Evolutionary conservation across 2,113 vertebrate species (phyloP).

Genomic region (Cynocephalus volans): DNA sequence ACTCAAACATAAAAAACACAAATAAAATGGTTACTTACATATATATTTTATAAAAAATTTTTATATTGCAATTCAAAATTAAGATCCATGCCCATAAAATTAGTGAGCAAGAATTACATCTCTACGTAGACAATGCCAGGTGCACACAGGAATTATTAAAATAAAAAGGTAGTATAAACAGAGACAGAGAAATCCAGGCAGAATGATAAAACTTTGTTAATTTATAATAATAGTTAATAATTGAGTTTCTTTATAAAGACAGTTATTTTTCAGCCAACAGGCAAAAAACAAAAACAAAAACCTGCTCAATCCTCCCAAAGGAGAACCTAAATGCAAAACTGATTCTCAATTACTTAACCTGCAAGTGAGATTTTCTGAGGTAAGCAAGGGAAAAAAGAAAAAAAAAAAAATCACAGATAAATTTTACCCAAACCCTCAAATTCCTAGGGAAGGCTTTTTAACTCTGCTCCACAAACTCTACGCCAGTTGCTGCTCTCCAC

Average conservation of each 20-base stretch:
- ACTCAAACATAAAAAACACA: conserved; percentile 2
- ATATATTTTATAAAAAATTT: conserved; percentile 10
- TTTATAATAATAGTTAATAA: conserved; percentile 54
- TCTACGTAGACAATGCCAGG: conserved; percentile 27
- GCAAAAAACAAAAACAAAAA: not conserved
- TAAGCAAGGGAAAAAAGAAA: not conserved
- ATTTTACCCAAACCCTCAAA: not conserved
- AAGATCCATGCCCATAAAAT: not conserved
- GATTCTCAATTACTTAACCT: not conserved
- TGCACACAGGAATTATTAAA: not conserved
- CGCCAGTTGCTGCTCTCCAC: not conserved
- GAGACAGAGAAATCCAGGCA: not conserved
- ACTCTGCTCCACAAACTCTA: not conserved
- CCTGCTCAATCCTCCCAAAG: not conserved
- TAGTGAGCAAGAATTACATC: not conserved
- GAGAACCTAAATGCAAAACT: not conserved
- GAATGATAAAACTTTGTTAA: conserved; percentile 14
- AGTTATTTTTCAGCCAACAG: not conserved
- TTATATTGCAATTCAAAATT: conserved; percentile 21
- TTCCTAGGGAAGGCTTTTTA: not conserved
- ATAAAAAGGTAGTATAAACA: not conserved
- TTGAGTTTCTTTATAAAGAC: not conserved
- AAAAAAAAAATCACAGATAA: not conserved
- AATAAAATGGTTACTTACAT: not conserved
- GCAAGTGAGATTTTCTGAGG: not conserved